Percentiles rank a stretch among this genome's conserved stretches.
phyloP scores from a whole-genome alignment of 2,888 invertebrate species.

The Metacarcinus magister region DNA sequence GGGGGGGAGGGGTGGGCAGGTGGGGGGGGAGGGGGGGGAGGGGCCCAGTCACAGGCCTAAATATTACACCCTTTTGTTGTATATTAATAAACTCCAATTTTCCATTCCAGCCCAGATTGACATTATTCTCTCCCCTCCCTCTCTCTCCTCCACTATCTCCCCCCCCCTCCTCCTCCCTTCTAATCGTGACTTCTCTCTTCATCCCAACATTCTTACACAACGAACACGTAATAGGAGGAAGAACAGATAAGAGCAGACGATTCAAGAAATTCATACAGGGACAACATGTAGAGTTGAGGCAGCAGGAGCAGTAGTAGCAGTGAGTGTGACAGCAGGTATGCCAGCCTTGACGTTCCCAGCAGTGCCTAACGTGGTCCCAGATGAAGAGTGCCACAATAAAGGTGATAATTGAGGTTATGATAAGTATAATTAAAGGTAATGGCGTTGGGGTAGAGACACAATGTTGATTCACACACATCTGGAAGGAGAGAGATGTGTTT shows the following conservation, averaged over 20 bases:
- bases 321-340: not conserved
- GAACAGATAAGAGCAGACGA: not conserved
- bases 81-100: not conserved
- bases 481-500: slow-evolving; percentile 81
- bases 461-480: slow-evolving; percentile 96
- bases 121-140: not conserved
- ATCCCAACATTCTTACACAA: not conserved
- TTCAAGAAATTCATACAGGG: slow-evolving; percentile 28
- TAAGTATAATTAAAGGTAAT: not conserved
- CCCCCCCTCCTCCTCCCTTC: not conserved
- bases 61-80: no score
- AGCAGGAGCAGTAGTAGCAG: slow-evolving; percentile 57
- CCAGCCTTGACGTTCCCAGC: slow-evolving; percentile 55
- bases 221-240: not conserved
- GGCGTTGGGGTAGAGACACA: slow-evolving; percentile 89
- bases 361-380: slow-evolving; percentile 65
- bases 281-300: slow-evolving; percentile 63
- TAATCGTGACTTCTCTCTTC: no score
- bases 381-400: slow-evolving; percentile 84
- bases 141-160: not conserved
- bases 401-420: slow-evolving; percentile 89
- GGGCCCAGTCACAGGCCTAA: not conserved
- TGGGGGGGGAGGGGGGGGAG: not conserved
- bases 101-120: not conserved
- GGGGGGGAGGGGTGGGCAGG: not conserved